A percentile compares a stretch with the other conserved stretches of the same genome.
Conservation (phyloP, 2,113 vertebrate species). For the Thalassoma bifasciatum region DNA sequence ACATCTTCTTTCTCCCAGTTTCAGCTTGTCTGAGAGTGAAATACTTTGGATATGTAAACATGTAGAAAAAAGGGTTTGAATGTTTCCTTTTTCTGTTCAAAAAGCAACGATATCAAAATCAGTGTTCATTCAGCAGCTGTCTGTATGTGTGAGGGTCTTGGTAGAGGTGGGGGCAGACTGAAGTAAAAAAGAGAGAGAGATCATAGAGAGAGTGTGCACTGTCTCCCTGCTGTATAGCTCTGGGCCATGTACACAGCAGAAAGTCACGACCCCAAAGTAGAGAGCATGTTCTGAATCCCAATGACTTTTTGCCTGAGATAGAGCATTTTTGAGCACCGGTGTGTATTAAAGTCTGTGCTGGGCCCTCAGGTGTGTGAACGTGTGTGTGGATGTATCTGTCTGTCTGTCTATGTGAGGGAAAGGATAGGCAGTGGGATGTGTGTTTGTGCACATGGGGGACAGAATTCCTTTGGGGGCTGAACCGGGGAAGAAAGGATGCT, state of each 20-base stretch:
- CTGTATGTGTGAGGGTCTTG: slow-evolving; percentile 20
- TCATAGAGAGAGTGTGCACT: slow-evolving; percentile 49
- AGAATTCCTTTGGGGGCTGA: slow-evolving; percentile 67
- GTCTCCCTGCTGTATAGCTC: slow-evolving; percentile 53
- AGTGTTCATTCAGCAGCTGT: slow-evolving; percentile 14
- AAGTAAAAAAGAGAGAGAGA: slow-evolving; percentile 23
- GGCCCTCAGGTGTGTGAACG: not conserved
- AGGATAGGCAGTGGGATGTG: not conserved
- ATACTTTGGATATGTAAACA: not conserved
- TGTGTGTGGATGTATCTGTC: slow-evolving; percentile 6
- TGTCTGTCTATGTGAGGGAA: not conserved
- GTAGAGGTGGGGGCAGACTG: slow-evolving; percentile 14
- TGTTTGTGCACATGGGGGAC: slow-evolving; percentile 18
- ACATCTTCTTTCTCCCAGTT: too few species aligned
- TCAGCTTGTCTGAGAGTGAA: not conserved
- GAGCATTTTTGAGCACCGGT: slow-evolving; percentile 30
- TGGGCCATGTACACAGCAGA: slow-evolving; percentile 69
- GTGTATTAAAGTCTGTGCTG: not conserved
- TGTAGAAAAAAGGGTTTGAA: not conserved
- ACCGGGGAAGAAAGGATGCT: slow-evolving; percentile 56
- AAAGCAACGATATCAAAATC: slow-evolving; percentile 40
- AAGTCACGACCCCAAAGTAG: slow-evolving; percentile 68
- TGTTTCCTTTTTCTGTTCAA: not conserved
- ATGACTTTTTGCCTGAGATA: slow-evolving; percentile 56
- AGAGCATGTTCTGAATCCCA: slow-evolving; percentile 63